Conservation (phyloP, 2,888 invertebrate genomes). For the Drosophila anomalata region DNA sequence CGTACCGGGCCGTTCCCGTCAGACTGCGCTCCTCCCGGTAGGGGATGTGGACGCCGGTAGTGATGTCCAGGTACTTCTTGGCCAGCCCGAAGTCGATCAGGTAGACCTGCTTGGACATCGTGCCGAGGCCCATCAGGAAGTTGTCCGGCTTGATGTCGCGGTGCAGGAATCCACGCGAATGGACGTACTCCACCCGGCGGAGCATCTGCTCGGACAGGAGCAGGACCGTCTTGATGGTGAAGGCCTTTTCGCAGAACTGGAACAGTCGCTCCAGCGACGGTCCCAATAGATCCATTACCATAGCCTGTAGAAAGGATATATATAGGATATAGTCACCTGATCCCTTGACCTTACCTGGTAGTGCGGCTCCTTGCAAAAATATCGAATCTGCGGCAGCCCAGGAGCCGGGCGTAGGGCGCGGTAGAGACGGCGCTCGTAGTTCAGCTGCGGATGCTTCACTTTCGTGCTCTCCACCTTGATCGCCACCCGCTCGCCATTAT, state of each 20-base stretch:
- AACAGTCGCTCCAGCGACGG: constrained; percentile 98
- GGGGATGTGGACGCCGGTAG: constrained; percentile 96
- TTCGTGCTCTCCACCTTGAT: constrained; percentile 99
- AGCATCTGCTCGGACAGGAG: constrained; percentile 98
- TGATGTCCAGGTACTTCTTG: constrained; percentile 97
- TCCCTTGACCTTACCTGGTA: constrained; percentile 84
- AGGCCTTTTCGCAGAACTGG: constrained; percentile 98
- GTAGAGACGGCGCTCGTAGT: constrained; percentile 99
- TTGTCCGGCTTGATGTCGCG: constrained; percentile 98
- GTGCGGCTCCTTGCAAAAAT: constrained; percentile 98
- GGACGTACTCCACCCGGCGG: constrained; percentile 97
- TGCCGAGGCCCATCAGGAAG: constrained; percentile 98
- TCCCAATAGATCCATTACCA: constrained; percentile 99
- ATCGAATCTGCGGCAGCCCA: constrained; percentile 96
- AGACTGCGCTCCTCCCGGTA: constrained; percentile 99
- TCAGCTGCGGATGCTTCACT: constrained; percentile 98
- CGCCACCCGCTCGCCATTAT: constrained; percentile 97
- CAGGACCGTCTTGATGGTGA: constrained; percentile 98
- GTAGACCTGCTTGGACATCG: constrained; percentile 97
- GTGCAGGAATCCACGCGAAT: constrained; percentile 98
- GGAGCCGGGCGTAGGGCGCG: constrained; percentile 98
- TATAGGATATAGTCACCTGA: not conserved
- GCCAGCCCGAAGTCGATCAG: constrained; percentile 99
- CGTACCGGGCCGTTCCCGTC: constrained; percentile 89
- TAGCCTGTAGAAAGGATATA: constrained; percentile 88